Conservation (phyloP, 2,113 vertebrate species). For the Myrmecophaga tridactyla region DNA sequence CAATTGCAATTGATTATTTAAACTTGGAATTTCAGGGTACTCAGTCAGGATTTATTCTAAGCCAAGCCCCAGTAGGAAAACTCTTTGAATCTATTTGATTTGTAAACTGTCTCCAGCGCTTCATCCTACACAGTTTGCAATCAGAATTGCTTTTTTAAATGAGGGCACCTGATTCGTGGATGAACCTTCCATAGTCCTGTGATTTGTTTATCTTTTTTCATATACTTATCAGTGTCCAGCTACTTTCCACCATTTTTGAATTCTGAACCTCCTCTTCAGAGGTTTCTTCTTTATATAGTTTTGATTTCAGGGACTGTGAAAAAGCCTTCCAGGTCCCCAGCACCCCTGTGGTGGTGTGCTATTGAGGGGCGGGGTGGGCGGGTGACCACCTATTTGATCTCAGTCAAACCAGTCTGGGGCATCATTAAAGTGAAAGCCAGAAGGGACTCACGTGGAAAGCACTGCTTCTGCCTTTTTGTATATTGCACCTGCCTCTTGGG, state of each 20-base stretch:
- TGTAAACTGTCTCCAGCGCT: conserved; percentile 49
- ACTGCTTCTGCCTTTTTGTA: background rate
- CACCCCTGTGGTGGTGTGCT: background rate
- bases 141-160: conserved; percentile 47
- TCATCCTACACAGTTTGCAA: conserved; percentile 46
- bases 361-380: background rate
- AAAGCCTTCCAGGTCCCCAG: conserved; percentile 17
- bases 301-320: conserved; percentile 4
- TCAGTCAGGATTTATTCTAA: conserved; percentile 63
- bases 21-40: conserved; percentile 71
- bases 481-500: conserved; percentile 27
- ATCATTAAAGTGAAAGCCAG: conserved; percentile 18
- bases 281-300: background rate
- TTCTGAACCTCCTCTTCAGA: background rate
- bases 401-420: background rate
- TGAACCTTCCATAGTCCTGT: background rate
- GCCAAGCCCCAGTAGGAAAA: background rate
- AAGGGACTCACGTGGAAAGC: background rate
- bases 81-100: conserved; percentile 64
- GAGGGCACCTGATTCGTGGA: conserved; percentile 30
- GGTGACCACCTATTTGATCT: background rate
- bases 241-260: background rate
- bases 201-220: conserved; percentile 47
- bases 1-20: conserved; percentile 74
- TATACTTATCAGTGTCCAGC: background rate